Conservation (phyloP, 2,888 invertebrate genomes). For the Galerucella pusilla region DNA sequence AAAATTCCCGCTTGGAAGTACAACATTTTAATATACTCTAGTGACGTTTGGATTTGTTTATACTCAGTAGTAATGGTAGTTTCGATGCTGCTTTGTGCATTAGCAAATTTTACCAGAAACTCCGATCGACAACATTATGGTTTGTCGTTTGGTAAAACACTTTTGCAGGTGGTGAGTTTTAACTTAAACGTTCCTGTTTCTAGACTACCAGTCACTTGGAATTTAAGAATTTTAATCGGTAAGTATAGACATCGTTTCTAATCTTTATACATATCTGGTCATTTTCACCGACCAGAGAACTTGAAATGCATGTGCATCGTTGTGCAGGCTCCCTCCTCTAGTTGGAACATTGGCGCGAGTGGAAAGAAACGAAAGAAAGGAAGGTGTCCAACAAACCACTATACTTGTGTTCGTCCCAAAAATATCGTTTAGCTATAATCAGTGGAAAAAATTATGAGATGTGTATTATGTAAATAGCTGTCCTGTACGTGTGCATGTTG, state of each 20-base stretch:
- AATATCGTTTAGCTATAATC: too few species aligned
- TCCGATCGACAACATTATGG: neutral
- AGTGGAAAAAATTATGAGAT: too few species aligned
- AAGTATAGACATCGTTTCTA: neutral
- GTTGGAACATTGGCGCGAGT: too few species aligned
- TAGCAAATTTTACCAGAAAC: neutral
- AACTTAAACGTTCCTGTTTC: neutral
- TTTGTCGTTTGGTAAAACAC: neutral
- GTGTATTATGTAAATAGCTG: too few species aligned
- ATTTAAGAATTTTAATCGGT: constrained; percentile 6
- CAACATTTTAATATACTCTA: neutral
- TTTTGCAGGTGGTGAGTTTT: neutral
- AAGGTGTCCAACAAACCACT: too few species aligned
- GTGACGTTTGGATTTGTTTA: neutral
- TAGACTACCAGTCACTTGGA: constrained; percentile 13
- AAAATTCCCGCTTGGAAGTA: constrained; percentile 9
- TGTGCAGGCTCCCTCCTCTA: too few species aligned
- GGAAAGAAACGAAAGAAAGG: too few species aligned
- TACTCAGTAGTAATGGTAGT: neutral
- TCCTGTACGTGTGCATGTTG: too few species aligned
- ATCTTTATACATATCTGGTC: neutral
- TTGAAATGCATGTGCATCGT: too few species aligned
- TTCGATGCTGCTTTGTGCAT: neutral
- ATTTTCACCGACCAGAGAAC: too few species aligned
- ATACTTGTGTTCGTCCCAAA: too few species aligned